Base-by-base conservation (phyloP, 2,888 invertebrate species). In the Bombylius major region DNA sequence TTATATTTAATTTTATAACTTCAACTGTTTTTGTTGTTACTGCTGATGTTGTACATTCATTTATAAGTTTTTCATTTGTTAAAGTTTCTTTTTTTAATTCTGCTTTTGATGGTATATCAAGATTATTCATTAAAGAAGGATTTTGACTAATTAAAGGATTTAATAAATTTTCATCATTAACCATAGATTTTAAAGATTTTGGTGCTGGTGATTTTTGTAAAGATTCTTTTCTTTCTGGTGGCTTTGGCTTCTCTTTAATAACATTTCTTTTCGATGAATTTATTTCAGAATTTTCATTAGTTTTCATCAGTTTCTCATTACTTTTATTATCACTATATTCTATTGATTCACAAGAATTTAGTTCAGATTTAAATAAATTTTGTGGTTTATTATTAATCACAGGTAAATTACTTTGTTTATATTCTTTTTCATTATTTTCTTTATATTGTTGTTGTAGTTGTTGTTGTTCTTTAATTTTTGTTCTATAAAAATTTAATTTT, bases 211-310 rank as follows among this genome's bases (percentile, higher is more conserved):
- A 48, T 56, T 73, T 73, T n/a, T 58, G 65, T 53, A 72, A 57
- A 3, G 72, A 72, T 47, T 72, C 72, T 0, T 72, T 66, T 13
- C 72, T 66, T 63, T 72, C 72, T 56, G 73, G 72, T 0, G 72
- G 73, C 57, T 73, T 72, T 1, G 72, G 72, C 31, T 72, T 72
- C 12, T 11, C 12, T 11, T 36, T 36, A 36, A 4, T 8, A 23
- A 4, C 4, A 36, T 4, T 42, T 42, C 39, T 42, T 42, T 42
- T 42, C 11, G 11, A 1, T 42, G 39, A 11, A 11, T 42, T 42
- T 4, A 11, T 11, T 23, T 14, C 46, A 14, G 32, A 9, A 44
- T 14, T 13, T 32, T 42, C 44, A 13, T 6, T 14, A 42, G 23
- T 36, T 51, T 46, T 48, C 2, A 48, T 23, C 23, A 6, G 14